These are phyloP conservation scores for Nomada fucata DNA, from an alignment of 2,888 invertebrate species.

Conservation along the genomic window DNA sequence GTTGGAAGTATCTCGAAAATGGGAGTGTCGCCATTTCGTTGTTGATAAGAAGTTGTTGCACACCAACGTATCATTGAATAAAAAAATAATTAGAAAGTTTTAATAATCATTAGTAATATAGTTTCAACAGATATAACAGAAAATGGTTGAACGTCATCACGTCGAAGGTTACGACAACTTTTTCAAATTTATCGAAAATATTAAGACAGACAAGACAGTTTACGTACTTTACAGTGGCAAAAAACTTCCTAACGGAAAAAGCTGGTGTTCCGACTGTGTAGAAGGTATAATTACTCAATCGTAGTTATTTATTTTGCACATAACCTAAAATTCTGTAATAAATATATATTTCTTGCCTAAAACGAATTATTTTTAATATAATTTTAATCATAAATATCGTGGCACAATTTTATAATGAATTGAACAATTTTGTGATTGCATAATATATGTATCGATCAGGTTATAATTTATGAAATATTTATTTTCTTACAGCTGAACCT, in stretches of 20 bases:
- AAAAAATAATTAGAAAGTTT: neutral
- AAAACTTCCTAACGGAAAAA: slow-evolving; percentile 88
- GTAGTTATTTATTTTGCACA: slow-evolving; percentile 11
- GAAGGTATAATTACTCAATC: slow-evolving; percentile 86
- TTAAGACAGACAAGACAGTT: slow-evolving; percentile 84
- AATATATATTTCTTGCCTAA: neutral
- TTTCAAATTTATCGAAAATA: slow-evolving; percentile 85
- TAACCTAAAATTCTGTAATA: slow-evolving; percentile 50
- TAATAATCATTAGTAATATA: neutral
- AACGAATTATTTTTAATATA: neutral
- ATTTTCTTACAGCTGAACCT: slow-evolving; percentile 88
- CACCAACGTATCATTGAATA: neutral
- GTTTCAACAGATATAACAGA: slow-evolving; percentile 14
- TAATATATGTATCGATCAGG: too few relatives aligned
- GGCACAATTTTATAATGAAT: neutral
- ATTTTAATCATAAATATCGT: neutral
- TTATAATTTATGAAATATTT: neutral
- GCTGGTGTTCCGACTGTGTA: slow-evolving; percentile 96
- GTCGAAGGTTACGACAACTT: slow-evolving; percentile 88
- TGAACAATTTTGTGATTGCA: neutral
- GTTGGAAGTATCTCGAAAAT: neutral
- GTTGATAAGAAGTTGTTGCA: slow-evolving; percentile 23
- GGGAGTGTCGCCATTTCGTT: slow-evolving; percentile 13
- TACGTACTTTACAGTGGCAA: slow-evolving; percentile 89
- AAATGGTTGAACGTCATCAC: slow-evolving; percentile 84